Conservation (phyloP, 2,797 vertebrate genomes). For the Aldrovandia affinis region DNA sequence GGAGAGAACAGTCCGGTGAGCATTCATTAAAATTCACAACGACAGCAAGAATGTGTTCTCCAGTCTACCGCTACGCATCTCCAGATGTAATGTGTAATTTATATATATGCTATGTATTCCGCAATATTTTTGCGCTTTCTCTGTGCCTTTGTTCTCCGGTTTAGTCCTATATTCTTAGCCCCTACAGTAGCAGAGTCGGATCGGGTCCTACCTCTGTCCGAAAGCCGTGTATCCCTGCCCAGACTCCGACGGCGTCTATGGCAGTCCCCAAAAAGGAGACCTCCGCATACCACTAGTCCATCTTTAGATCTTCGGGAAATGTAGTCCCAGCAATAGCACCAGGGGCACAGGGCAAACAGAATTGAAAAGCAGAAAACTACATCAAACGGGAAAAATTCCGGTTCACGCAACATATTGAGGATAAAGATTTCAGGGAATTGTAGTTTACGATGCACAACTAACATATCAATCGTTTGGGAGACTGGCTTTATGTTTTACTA, state of each 20-base stretch:
- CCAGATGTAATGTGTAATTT: not conserved
- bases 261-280: slow-evolving; percentile 28
- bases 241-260: slow-evolving; percentile 34
- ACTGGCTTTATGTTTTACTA: not conserved
- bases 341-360: not conserved
- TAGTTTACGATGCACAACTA: not conserved
- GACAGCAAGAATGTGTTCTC: slow-evolving; percentile 25
- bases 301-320: not conserved
- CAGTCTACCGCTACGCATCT: not conserved
- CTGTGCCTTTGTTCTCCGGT: not conserved
- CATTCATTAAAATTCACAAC: slow-evolving; percentile 35
- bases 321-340: slow-evolving; percentile 12
- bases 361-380: not conserved
- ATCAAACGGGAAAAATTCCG: not conserved
- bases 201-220: not conserved
- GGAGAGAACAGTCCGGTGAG: slow-evolving; percentile 30
- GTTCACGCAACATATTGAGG: not conserved
- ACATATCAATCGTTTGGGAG: not conserved
- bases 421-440: slow-evolving; percentile 15
- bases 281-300: slow-evolving; percentile 23
- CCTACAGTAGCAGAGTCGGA: not conserved
- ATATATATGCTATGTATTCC: not conserved
- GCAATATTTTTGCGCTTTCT: not conserved
- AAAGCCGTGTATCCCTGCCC: slow-evolving; percentile 35
- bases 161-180: not conserved